A percentile compares a stretch with the other conserved stretches of the same genome.
These are phyloP conservation scores for Pachymerium ferrugineum DNA, from an alignment of 2,888 invertebrate species.

Conservation along the genomic window DNA sequence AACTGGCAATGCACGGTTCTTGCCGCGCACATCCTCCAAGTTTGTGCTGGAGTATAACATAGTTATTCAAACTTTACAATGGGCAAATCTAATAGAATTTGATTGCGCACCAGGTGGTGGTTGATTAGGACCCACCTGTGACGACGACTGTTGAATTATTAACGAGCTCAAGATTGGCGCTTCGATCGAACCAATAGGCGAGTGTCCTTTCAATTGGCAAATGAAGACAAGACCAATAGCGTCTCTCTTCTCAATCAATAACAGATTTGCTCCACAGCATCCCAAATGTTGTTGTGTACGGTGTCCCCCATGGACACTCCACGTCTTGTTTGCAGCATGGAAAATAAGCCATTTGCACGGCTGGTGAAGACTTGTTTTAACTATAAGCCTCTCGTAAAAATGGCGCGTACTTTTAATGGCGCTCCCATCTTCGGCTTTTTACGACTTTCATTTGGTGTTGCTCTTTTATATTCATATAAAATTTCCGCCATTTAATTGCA, in stretches of 20 bases:
- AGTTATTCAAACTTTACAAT: no score
- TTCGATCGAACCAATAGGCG: neutral
- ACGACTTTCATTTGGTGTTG: neutral
- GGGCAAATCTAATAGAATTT: neutral
- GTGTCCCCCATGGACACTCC: no score
- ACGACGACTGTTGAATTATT: conserved; percentile 23
- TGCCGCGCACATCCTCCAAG: no score
- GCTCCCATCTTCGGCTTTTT: neutral
- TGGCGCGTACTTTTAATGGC: neutral
- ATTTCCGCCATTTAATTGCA: neutral
- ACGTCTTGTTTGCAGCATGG: no score
- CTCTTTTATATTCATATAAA: neutral
- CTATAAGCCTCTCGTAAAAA: neutral
- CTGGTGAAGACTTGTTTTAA: neutral
- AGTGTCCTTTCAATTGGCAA: conserved; percentile 28
- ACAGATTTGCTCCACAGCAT: neutral
- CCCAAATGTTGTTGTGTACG: neutral
- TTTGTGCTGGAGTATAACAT: no score
- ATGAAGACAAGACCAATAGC: conserved; percentile 28
- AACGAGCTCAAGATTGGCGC: conserved; percentile 19
- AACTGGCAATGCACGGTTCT: neutral
- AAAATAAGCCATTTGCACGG: neutral
- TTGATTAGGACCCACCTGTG: neutral
- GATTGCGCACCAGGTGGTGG: neutral
- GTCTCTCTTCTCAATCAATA: neutral